Conservation (phyloP, 2,888 invertebrate genomes). For the Tenodera sinensis region DNA sequence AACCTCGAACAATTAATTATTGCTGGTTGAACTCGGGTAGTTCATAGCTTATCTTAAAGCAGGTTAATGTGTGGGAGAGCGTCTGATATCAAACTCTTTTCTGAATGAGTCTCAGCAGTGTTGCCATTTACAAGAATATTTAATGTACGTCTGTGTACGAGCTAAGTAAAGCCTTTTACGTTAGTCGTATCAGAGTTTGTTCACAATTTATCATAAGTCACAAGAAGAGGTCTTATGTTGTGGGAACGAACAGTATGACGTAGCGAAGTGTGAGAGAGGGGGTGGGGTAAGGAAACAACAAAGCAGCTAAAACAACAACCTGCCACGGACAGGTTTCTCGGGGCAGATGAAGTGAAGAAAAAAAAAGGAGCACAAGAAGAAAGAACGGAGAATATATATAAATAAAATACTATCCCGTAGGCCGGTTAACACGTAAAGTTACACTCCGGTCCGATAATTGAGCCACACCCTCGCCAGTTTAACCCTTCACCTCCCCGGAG, state of each 20-base stretch:
- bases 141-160: too few species aligned
- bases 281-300: background rate
- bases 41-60: too few species aligned
- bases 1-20: too few species aligned
- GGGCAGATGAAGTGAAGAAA: slow-evolving; percentile 14
- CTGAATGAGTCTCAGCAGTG: too few species aligned
- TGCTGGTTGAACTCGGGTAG: too few species aligned
- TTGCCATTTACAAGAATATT: too few species aligned
- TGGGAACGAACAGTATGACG: background rate
- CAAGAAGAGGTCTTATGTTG: background rate
- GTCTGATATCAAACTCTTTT: too few species aligned
- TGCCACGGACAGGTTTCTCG: slow-evolving; percentile 20
- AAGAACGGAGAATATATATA: slow-evolving; percentile 10
- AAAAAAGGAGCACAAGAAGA: background rate
- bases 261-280: background rate
- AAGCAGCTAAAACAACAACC: slow-evolving; percentile 9
- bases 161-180: too few species aligned
- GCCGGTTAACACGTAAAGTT: slow-evolving; percentile 26
- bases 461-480: slow-evolving; percentile 29
- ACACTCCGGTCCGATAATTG: slow-evolving; percentile 27
- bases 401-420: slow-evolving; percentile 22
- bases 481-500: slow-evolving; percentile 24
- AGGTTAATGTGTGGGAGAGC: too few species aligned
- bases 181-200: too few species aligned
- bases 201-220: too few species aligned